Evolutionary conservation across 2,113 vertebrate species (phyloP).

Genomic region (Arizona elegans): DNA sequence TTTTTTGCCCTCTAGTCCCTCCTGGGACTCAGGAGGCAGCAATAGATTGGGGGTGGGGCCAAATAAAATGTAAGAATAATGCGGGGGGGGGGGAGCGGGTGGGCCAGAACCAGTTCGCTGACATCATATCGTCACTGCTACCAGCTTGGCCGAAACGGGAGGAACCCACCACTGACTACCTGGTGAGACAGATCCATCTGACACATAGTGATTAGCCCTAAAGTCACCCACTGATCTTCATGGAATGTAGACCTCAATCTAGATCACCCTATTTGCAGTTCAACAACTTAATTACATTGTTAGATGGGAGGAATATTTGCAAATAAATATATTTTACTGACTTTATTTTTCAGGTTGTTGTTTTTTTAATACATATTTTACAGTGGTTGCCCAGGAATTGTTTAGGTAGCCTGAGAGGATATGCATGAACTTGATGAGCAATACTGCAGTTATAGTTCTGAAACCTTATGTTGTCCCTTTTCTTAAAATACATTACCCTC

Average conservation of each 20-base stretch:
- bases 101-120: no score
- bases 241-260: background rate
- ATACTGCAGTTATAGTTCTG: background rate
- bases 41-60: no score
- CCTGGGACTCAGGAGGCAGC: no score
- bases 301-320: background rate
- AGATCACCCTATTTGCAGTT: background rate
- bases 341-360: background rate
- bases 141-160: no score
- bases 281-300: background rate
- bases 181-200: background rate
- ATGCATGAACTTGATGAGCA: background rate
- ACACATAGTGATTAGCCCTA: background rate
- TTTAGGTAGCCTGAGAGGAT: background rate
- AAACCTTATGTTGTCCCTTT: background rate
- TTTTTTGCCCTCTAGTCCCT: no score
- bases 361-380: background rate
- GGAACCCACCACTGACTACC: background rate
- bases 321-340: background rate
- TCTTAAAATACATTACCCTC: background rate
- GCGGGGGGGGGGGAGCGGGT: no score
- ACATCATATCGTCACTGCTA: no score
- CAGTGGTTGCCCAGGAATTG: background rate
- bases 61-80: no score
- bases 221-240: background rate